phyloP scores from a whole-genome alignment of 1,140 invertebrate species.

The Muscidifurax raptorellus region DNA sequence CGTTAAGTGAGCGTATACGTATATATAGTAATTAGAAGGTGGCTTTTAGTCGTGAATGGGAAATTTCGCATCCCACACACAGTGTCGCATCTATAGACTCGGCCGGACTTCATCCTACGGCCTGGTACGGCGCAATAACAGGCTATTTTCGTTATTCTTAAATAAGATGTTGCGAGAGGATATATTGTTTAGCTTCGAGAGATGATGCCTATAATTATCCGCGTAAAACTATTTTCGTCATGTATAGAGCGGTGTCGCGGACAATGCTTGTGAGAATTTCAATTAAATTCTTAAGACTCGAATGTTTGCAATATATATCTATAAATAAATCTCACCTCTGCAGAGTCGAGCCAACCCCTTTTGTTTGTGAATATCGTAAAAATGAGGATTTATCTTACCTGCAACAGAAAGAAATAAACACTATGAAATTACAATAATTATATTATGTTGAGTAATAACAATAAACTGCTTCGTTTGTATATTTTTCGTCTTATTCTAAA shows the following conservation, averaged over 20 bases:
- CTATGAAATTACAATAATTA: neutral
- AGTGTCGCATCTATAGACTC: neutral
- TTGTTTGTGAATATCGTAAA: neutral
- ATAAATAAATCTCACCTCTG: neutral
- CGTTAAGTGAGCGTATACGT: neutral
- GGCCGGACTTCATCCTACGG: neutral
- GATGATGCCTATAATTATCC: constrained; percentile 41
- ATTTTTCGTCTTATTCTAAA: neutral
- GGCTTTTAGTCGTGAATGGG: constrained; percentile 30
- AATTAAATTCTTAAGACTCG: constrained; percentile 11
- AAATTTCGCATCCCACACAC: constrained; percentile 23
- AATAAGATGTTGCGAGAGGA: constrained; percentile 23
- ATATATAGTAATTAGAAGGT: constrained; percentile 43
- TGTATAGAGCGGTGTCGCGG: neutral
- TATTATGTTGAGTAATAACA: too few species aligned
- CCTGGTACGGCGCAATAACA: neutral
- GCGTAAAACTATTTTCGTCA: neutral
- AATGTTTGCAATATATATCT: neutral
- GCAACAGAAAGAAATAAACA: neutral
- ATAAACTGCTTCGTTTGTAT: neutral
- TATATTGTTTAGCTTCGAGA: constrained; percentile 43
- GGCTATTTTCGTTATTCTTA: constrained; percentile 44
- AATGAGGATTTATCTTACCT: neutral
- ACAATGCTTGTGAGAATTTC: neutral
- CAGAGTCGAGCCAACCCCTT: neutral